phyloP scores from a whole-genome alignment of 2,113 vertebrate species.

The Melanostigma gelatinosum region DNA sequence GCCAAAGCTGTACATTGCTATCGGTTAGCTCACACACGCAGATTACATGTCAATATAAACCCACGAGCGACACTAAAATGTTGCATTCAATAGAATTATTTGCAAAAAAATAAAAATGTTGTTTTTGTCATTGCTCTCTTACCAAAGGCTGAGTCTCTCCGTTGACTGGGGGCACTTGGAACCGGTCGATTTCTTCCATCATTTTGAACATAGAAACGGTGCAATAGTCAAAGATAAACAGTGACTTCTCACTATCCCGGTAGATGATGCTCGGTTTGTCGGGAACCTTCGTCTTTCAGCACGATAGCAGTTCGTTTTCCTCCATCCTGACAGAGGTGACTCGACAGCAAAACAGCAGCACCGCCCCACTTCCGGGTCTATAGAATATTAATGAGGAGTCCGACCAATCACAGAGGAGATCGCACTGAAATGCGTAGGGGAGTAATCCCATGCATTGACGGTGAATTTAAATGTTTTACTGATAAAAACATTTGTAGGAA shows the following conservation, averaged over 20 bases:
- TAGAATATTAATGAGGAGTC: conserved; percentile 40
- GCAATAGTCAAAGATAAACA: conserved; percentile 12
- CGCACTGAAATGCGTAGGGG: conserved; percentile 22
- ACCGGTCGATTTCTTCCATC: conserved; percentile 97
- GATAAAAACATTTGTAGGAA: background rate
- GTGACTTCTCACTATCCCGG: conserved; percentile 11
- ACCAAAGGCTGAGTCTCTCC: conserved; percentile 95
- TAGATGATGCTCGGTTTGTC: conserved; percentile 36
- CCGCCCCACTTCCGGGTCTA: conserved; percentile 80
- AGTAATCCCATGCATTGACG: background rate
- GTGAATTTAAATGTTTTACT: background rate
- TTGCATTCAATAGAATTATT: conserved; percentile 5
- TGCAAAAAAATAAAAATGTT: conserved; percentile 8
- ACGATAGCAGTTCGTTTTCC: conserved; percentile 75
- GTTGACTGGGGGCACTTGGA: conserved; percentile 93
- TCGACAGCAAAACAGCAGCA: conserved; percentile 82
- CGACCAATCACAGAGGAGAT: conserved; percentile 66
- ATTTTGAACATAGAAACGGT: conserved; percentile 82
- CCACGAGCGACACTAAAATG: background rate
- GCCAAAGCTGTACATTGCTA: conserved; percentile 29
- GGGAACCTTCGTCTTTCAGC: conserved; percentile 55
- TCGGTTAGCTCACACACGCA: conserved; percentile 36
- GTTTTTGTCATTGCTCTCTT: conserved; percentile 69
- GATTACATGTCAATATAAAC: conserved; percentile 43
- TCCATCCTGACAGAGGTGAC: conserved; percentile 83